These are phyloP conservation scores for Pollimyrus isidori DNA, from an alignment of 2,113 vertebrate species.

Conservation along the genomic window DNA sequence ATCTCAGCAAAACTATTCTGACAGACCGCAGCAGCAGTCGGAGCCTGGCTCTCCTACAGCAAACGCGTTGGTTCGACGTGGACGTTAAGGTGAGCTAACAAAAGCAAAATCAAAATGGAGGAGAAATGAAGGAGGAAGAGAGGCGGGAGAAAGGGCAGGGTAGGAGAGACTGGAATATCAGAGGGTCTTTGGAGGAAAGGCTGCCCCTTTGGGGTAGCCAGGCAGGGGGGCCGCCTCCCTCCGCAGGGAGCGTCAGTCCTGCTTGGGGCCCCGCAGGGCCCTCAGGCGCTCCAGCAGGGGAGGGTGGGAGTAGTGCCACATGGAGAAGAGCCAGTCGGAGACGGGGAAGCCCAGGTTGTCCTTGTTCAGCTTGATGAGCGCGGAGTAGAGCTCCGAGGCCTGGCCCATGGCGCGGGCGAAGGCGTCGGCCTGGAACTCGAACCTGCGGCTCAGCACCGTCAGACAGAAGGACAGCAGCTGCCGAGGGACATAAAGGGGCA, in stretches of 20 bases:
- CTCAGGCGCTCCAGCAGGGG: slow-evolving; percentile 92
- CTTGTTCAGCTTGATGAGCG: slow-evolving; percentile 96
- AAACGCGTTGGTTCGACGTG: background rate
- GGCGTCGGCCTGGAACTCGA: slow-evolving; percentile 96
- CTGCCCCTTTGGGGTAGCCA: slow-evolving; percentile 29
- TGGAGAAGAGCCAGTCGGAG: slow-evolving; percentile 96
- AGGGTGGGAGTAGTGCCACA: slow-evolving; percentile 98
- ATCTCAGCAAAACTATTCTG: background rate
- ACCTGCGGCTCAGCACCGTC: slow-evolving; percentile 88
- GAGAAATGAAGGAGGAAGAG: slow-evolving; percentile 35
- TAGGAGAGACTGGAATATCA: slow-evolving; percentile 43
- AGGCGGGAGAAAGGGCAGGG: slow-evolving; percentile 35
- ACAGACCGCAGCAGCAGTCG: background rate
- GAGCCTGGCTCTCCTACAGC: background rate
- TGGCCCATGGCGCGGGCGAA: slow-evolving; percentile 88
- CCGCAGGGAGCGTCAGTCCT: slow-evolving; percentile 72
- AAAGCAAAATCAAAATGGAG: slow-evolving; percentile 19
- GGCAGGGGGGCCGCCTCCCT: slow-evolving; percentile 35
- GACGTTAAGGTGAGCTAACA: background rate
- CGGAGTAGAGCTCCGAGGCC: slow-evolving; percentile 86
- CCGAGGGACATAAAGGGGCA: background rate
- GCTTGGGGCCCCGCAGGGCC: slow-evolving; percentile 76
- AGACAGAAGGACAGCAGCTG: slow-evolving; percentile 94
- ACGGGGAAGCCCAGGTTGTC: slow-evolving; percentile 97
- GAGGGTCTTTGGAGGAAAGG: slow-evolving; percentile 43